Conservation (phyloP, 1,140 invertebrate species). For the Onthophagus taurus region DNA sequence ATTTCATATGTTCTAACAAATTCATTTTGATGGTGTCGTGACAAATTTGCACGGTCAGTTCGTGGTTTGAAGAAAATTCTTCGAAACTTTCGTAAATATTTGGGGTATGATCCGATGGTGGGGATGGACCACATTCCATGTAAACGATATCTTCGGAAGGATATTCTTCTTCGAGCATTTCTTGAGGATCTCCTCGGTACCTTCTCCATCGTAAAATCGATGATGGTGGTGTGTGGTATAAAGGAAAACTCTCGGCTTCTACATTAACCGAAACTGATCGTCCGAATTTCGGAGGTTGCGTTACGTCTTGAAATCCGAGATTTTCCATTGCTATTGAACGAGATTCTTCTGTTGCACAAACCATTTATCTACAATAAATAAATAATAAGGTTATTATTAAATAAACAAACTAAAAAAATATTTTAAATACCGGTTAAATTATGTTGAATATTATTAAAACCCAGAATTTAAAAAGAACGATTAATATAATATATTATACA, state of each 20-base stretch:
- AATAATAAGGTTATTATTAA: too few relatives aligned
- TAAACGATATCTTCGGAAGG: constrained; percentile 57
- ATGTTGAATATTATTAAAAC: too few relatives aligned
- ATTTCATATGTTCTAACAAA: constrained; percentile 60
- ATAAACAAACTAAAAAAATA: constrained; percentile 3
- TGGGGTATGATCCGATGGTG: constrained; percentile 61
- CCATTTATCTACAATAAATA: constrained; percentile 28
- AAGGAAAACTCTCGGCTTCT: constrained; percentile 33
- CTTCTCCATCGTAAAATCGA: constrained; percentile 29
- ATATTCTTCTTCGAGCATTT: constrained; percentile 52
- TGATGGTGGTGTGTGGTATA: constrained; percentile 30
- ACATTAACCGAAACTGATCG: constrained; percentile 36
- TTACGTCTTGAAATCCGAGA: constrained; percentile 37
- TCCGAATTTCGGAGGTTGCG: constrained; percentile 27
- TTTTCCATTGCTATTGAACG: constrained; percentile 36
- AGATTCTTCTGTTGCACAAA: constrained; percentile 26
- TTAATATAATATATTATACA: too few relatives aligned
- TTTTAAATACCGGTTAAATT: too few relatives aligned
- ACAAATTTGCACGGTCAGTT: constrained; percentile 62
- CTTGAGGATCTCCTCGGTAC: constrained; percentile 45
- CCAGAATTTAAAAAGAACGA: too few relatives aligned
- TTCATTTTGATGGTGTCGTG: constrained; percentile 60
- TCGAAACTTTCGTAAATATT: constrained; percentile 67
- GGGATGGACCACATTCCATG: constrained; percentile 62
- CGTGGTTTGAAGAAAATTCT: constrained; percentile 49